Evolutionary conservation across 30 jellyfish, hydroid and myxozoan species (phyloP).

Genomic region (Mastigias papua): DNA sequence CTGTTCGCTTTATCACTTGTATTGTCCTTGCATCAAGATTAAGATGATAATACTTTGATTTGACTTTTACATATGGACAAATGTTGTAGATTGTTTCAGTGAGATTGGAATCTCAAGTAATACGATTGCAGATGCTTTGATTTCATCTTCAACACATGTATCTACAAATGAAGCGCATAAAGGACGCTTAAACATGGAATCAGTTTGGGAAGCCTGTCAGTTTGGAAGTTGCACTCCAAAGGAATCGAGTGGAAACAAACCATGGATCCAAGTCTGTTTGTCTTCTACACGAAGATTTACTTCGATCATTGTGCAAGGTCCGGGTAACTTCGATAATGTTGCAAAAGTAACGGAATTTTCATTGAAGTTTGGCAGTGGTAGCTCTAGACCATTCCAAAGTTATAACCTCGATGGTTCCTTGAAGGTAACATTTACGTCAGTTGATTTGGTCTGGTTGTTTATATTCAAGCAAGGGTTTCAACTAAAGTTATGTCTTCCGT

Average conservation of each 20-base stretch:
- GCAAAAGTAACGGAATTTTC: conserved; percentile 57
- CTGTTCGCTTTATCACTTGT: too few species aligned
- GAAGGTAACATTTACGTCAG: too few species aligned
- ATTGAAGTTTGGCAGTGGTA: neutral
- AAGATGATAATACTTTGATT: too few species aligned
- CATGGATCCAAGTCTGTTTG: conserved; percentile 73
- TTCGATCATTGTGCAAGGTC: conserved; percentile 61
- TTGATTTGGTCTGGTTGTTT: too few species aligned
- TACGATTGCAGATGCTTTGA: conserved; percentile 16
- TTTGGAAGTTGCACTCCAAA: too few species aligned
- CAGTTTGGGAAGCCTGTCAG: conserved; percentile 70
- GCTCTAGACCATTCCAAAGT: conserved; percentile 7
- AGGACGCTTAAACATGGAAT: conserved; percentile 30
- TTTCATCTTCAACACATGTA: conserved; percentile 52
- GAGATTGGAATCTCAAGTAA: conserved; percentile 30
- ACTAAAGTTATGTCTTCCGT: too few species aligned
- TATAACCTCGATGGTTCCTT: conserved; percentile 17
- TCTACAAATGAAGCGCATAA: conserved; percentile 38
- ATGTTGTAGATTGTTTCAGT: conserved; percentile 38
- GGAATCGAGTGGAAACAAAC: conserved; percentile 49
- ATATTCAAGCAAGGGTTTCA: too few species aligned
- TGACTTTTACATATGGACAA: too few species aligned
- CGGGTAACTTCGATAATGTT: conserved; percentile 30
- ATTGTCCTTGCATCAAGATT: too few species aligned
- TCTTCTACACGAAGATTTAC: conserved; percentile 11